Evolutionary conservation across 1,140 invertebrate species (phyloP).

Genomic region (Lepidurus couesii): DNA sequence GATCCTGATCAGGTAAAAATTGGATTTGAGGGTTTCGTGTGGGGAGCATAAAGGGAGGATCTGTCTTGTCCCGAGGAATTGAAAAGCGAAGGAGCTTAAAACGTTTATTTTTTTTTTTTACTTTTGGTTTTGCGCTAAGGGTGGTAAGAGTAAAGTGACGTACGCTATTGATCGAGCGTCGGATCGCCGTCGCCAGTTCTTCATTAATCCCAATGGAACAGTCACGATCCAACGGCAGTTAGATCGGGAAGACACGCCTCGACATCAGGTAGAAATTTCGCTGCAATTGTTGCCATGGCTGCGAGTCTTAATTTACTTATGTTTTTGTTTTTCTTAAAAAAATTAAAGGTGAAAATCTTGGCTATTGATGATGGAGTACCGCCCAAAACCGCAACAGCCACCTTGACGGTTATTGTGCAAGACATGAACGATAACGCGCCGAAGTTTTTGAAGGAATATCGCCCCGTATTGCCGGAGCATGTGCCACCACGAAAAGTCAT

Average conservation of each 20-base stretch:
- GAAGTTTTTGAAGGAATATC: slow-evolving; percentile 68
- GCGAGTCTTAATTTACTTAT: background rate
- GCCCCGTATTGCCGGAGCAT: slow-evolving; percentile 86
- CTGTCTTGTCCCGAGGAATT: background rate
- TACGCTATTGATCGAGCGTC: slow-evolving; percentile 86
- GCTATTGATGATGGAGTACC: slow-evolving; percentile 92
- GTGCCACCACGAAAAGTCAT: slow-evolving; percentile 80
- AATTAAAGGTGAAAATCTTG: slow-evolving; percentile 72
- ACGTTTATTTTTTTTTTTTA: background rate
- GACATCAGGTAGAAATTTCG: slow-evolving; percentile 63
- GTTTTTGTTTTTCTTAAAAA: slow-evolving; percentile 30
- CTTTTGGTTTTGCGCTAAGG: slow-evolving; percentile 41
- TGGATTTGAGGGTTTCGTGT: background rate
- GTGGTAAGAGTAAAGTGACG: slow-evolving; percentile 82
- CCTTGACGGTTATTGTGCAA: slow-evolving; percentile 86
- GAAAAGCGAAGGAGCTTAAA: background rate
- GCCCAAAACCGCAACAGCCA: slow-evolving; percentile 90
- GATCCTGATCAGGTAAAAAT: slow-evolving; percentile 73
- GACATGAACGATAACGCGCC: slow-evolving; percentile 90
- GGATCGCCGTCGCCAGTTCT: slow-evolving; percentile 84
- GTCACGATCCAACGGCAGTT: slow-evolving; percentile 84
- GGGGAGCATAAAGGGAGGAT: background rate
- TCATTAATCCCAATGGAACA: slow-evolving; percentile 84
- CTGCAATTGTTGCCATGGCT: background rate
- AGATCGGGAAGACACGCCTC: slow-evolving; percentile 81